A percentile compares a stretch with the other conserved stretches of the same genome.
These are phyloP conservation scores for Podarcis muralis DNA, from an alignment of 2,113 vertebrate genomes.

Conservation along the genomic window DNA sequence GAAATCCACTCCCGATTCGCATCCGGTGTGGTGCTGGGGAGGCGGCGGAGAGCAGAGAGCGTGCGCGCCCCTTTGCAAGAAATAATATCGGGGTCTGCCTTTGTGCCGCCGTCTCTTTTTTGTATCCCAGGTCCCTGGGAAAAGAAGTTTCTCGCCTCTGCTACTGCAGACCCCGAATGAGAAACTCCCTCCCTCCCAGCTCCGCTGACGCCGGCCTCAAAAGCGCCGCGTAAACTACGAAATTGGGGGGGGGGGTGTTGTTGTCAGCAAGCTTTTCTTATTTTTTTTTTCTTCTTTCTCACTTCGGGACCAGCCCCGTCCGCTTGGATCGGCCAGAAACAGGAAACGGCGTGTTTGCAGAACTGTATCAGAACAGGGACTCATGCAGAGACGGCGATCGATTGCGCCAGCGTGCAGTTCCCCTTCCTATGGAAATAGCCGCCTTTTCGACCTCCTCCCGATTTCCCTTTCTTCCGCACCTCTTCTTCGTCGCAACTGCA, in stretches of 20 bases:
- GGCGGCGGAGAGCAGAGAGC: too few species aligned
- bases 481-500: background rate
- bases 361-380: background rate
- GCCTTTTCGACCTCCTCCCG: too few species aligned
- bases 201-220: background rate
- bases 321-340: background rate
- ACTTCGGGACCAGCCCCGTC: conserved; percentile 17
- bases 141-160: background rate
- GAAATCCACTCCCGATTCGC: background rate
- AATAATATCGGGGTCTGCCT: background rate
- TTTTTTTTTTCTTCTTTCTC: too few species aligned
- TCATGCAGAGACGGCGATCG: background rate
- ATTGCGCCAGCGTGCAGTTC: too few species aligned
- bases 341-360: too few species aligned
- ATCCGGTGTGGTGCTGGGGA: background rate
- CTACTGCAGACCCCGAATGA: background rate
- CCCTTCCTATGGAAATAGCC: background rate
- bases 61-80: background rate
- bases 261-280: background rate
- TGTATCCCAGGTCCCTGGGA: background rate
- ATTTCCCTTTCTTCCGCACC: background rate
- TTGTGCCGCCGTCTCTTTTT: background rate
- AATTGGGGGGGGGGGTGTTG: background rate
- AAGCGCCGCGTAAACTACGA: background rate
- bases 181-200: conserved; percentile 22